These are phyloP conservation scores for Delichon dasypus DNA, from an alignment of 2,797 vertebrate species.

Conservation along the genomic window DNA sequence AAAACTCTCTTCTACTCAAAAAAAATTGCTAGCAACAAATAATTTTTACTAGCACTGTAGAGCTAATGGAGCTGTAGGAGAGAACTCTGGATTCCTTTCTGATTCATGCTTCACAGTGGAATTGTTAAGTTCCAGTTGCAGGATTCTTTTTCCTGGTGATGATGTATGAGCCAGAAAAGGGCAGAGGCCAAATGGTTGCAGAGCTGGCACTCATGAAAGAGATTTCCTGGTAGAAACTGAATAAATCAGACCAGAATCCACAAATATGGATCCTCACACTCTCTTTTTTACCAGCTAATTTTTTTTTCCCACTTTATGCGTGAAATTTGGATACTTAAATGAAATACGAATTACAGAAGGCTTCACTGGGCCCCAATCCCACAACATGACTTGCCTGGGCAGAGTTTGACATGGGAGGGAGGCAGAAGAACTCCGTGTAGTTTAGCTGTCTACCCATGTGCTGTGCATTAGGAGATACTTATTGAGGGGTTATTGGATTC, in stretches of 20 bases:
- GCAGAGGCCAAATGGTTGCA: not conserved
- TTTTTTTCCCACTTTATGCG: not conserved
- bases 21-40: constrained; percentile 2
- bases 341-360: not conserved
- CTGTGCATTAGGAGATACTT: not conserved
- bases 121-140: constrained; percentile 46
- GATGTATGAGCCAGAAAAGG: constrained; percentile 41
- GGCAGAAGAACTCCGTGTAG: not conserved
- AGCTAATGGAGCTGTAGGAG: constrained; percentile 39
- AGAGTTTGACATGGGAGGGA: not conserved
- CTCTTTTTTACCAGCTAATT: not conserved
- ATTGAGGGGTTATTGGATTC: not conserved
- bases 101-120: constrained; percentile 50
- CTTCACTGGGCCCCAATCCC: accelerated
- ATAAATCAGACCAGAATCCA: not conserved
- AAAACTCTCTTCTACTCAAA: not conserved
- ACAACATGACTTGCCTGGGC: not conserved
- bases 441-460: not conserved
- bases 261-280: not conserved
- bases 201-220: not conserved
- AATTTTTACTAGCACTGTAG: constrained; percentile 22
- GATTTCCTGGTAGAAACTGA: constrained; percentile 3
- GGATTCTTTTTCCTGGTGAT: constrained; percentile 22
- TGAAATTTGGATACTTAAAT: not conserved
- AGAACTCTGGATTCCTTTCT: constrained; percentile 39